Base-by-base conservation (phyloP, 2,888 invertebrate genomes). In the Iselma pallidipennis region DNA sequence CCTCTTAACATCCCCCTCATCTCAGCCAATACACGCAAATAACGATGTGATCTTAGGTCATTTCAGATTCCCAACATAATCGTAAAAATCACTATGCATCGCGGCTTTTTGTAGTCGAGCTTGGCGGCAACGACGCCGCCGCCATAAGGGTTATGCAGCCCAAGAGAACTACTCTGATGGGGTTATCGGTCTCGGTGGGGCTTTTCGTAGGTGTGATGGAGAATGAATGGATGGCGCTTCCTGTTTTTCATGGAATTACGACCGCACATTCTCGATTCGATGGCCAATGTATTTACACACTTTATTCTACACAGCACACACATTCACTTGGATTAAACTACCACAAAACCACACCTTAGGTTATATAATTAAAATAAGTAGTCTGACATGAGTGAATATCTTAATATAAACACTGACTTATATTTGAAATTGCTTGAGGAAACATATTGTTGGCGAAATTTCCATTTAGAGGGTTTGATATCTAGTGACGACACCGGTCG, bases 161-260 rank as follows among this genome's bases (percentile, higher is more conserved):
- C 82, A 72, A 71, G 80, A 79, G 80, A 79, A 75, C 71, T 69
- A 75, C 80, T 79, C 82, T 83, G 84, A 85, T 85, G 84, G 85
- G 85, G 85, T 85, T 85, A 85, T 84, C 81, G 82, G 83, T 84
- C 85, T 84, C 85, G 68, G 77, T 79, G 84, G 85, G 72, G 76
- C 78, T 74, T 75, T 81, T 77, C 74, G 70, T 73, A 80, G 79
- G 80, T 80, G 78, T 77, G 79, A 80, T 79, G 78, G 77, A 76
- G 76, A 80, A 80, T 69, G 74, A 76, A 78, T 76, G 77, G 76
- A 74, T 76, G 71, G 74, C 63, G 74, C 66, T 57, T 71, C 71
- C 70, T 73, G 73, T 78, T 78, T 78, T 76, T 75, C 75, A 70
- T 65, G 74, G 71, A 74, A 74, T 77, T 78, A 76, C 75, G 73